A percentile compares a stretch with the other conserved stretches of the same genome.
phyloP scores from a whole-genome alignment of 1,140 invertebrate species.

The Tribolium madens region DNA sequence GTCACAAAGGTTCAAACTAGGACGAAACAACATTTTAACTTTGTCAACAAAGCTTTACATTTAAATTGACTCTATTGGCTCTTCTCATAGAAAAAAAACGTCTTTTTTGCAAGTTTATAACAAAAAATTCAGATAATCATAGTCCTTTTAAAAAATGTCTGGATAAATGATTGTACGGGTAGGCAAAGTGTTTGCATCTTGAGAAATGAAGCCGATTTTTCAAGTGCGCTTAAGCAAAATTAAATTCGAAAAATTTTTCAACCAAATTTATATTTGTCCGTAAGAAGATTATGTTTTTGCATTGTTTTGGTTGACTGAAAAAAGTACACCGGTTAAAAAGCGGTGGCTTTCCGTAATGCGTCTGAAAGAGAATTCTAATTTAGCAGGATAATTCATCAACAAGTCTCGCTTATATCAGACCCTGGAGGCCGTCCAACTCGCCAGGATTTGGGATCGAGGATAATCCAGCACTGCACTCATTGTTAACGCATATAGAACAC shows the following conservation, averaged over 20 bases:
- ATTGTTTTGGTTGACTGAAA: constrained; percentile 5
- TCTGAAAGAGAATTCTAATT: constrained; percentile 37
- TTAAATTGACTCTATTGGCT: constrained; percentile 2
- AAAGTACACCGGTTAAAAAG: constrained; percentile 21
- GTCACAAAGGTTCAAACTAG: constrained; percentile 4
- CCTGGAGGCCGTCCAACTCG: constrained; percentile 25
- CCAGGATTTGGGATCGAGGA: constrained; percentile 8
- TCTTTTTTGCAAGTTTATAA: not conserved
- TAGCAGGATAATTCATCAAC: constrained; percentile 33
- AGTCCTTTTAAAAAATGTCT: not conserved
- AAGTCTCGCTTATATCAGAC: constrained; percentile 14
- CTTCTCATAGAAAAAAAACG: not conserved
- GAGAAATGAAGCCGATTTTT: constrained; percentile 12
- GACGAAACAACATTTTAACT: constrained; percentile 1
- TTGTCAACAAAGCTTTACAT: constrained; percentile 17
- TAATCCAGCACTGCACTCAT: constrained; percentile 16
- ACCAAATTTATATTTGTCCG: constrained; percentile 21
- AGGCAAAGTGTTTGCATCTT: constrained; percentile 1
- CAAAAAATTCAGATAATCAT: too few species aligned
- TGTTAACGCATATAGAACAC: constrained; percentile 36
- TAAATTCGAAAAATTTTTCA: constrained; percentile 14
- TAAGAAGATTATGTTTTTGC: constrained; percentile 34
- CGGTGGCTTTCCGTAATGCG: constrained; percentile 26
- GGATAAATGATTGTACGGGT: not conserved
- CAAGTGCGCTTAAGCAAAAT: constrained; percentile 21